A percentile compares a stretch with the other conserved stretches of the same genome.
Conservation (phyloP, 2,888 invertebrate genomes). For the Escarpia spicata region DNA sequence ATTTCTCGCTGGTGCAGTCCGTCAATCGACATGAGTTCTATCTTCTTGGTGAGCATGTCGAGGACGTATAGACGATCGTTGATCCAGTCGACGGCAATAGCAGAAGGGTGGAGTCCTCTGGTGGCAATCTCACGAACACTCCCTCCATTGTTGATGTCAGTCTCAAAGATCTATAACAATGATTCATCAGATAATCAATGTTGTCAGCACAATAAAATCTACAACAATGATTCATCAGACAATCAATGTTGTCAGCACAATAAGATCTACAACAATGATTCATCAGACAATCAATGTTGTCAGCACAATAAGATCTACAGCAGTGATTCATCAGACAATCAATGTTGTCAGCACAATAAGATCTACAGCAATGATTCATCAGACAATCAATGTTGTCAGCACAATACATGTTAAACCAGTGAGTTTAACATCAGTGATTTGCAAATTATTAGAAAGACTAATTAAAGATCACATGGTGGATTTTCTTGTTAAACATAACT, state of each 20-base stretch:
- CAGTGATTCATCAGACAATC: no score
- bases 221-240: neutral
- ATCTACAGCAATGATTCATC: no score
- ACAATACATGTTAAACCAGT: no score
- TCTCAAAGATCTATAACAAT: slow-evolving; percentile 42
- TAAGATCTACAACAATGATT: no score
- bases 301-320: no score
- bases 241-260: neutral
- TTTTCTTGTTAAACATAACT: no score
- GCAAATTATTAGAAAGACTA: no score
- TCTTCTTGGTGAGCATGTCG: slow-evolving; percentile 90
- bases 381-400: no score
- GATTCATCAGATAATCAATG: neutral
- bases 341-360: no score
- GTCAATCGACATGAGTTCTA: slow-evolving; percentile 91
- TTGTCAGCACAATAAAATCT: slow-evolving; percentile 38
- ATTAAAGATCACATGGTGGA: no score
- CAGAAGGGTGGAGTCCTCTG: slow-evolving; percentile 46
- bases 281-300: no score
- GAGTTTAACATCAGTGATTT: no score
- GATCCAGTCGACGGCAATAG: slow-evolving; percentile 93
- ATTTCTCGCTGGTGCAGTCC: slow-evolving; percentile 89
- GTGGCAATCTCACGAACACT: slow-evolving; percentile 38
- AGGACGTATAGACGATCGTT: slow-evolving; percentile 95
- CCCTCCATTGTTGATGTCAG: slow-evolving; percentile 36